Base-by-base conservation (phyloP, 2,113 vertebrate species). In the Eurypyga helias region DNA sequence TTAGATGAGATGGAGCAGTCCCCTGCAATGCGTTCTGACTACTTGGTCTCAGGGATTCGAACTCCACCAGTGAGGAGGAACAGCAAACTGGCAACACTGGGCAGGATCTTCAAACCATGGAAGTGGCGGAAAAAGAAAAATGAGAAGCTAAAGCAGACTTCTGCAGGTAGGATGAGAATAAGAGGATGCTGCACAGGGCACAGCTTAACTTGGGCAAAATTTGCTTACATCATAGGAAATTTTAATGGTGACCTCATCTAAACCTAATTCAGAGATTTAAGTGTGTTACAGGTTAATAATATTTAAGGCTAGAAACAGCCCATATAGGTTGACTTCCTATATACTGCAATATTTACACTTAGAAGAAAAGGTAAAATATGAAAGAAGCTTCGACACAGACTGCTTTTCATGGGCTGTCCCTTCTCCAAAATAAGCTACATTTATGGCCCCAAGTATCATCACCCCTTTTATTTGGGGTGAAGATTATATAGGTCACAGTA, bases 101-200 rank as follows among this genome's bases (percentile, higher is more conserved):
- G 99, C 55, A 98, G 99, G 95, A 99, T 99, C 98, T 99, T 99
- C 97, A 99, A 99, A 85, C 99, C 99, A 1, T 99, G 99, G 99
- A 99, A 99, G 69, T 99, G 99, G 99, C 96, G 99, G 97, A 99
- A 99, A 99, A 99, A 99, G 99, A 99, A 99, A 98, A 99, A 98
- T 0, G 99, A 99, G 91, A 99, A 99, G 62, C 96, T 99, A 79
- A 99, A 99, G 96, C 99, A 99, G 98, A 99, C 99, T 0, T 98
- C 99, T 0, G 97, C 98, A 61, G 98, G 99, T 99, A 96, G 98
- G 98, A 23, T 9, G 28, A 36, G 69, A 70, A 5, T 20, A 21
- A 24, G 54, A 41, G 31, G 49, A 20, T 41, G 41, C 24, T 66
- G 24, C 54, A 49, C 21, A 54, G 36, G 52, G 54, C 46, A 77